Base-by-base conservation (phyloP, 2,888 invertebrate genomes). In the Phyllotreta striolata region DNA sequence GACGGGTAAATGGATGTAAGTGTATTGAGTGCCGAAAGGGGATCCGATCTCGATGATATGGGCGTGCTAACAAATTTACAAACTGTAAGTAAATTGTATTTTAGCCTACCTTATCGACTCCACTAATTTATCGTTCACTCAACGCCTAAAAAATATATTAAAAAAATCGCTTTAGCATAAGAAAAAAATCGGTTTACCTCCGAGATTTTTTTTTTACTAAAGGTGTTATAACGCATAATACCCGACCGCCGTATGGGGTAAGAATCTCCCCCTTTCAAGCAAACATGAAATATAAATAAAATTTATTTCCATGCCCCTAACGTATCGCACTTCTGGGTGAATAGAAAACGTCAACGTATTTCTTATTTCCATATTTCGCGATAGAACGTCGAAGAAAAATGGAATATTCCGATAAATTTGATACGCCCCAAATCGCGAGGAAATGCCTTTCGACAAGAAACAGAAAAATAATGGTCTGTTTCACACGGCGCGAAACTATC, bases 311-410 rank as follows among this genome's bases (percentile, higher is more conserved):
- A 49, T 49, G 37, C 12, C 24, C 24, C 49, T 49, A 49, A 49
- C 9, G 49, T 49, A 49, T 49, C 49, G 37, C 35, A 49, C 49
- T 49, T 37, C 9, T 49, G 49, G 49, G 35, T 49, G 35, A 49
- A 49, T 49, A 49, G 49, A 12, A 49, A 35, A 49, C 37, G 49
- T 49, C 49, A 49, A 35, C 35, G 49, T 35, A 49, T 49, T 49
- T 49, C 49, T 49, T 49, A 49, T 49, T 49, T 49, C 49, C 49
- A 49, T 49, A 47, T 47, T 47, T 47, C 14, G 34, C 14, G 47
- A 47, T 14, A 47, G 10, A 14, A 3, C 34, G 10, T 35, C 37
- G 49, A 9, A 35, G 35, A 9, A 49, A 49, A 49, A 49, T 35
- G 34, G 49, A 35, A 49, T 47, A 47, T 47, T 10, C 9, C 47